Evolutionary conservation across 2,888 invertebrate species (phyloP), one percentile per base, ranked within the genome.

Genomic region (Chaetogeoica ovagalla): DNA sequence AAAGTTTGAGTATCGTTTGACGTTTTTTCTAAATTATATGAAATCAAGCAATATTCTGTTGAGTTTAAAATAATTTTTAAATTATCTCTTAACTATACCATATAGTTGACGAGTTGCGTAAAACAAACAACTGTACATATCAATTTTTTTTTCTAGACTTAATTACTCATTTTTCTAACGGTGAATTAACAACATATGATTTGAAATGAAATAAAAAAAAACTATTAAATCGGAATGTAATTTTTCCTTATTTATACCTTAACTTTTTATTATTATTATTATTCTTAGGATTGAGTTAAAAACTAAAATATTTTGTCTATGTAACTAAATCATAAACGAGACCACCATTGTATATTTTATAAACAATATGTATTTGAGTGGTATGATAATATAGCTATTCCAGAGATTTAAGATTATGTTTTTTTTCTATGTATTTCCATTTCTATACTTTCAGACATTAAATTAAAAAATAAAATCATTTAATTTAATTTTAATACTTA

Each of bases 101-200:
- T 60, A 70, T 71, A 70, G 69, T 79, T 71, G 55, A 79, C 43
- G 11, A 71, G 39, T 79, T 79, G 48, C 62, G 63, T 69, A 63
- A 63, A 59, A 79, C 52, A 70, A 62, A 79, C 23, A 70, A 52
- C 43, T 79, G 70, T 79, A 71, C 79, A 79, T 79, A 79, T 79
- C 79, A 79, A 55, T 71, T 79, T 63, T 39, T 69, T 48, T 68
- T 72, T 43, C 4, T 63, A 74, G 63, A 63, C n/a, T 63, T 62
- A 62, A 52, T 55, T 55, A 65, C 21, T n/a, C 62, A 52, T 11
- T 62, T 70, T 70, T 69, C 62, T 48, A 30, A 37, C 23, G 62
- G n/a, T 79, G 62, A 43, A 71, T 66, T 59, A 68, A 68, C 66
- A 48, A 11, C 13, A 13, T 48, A 48, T 59, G 57, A 37, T 30